Conservation (phyloP, 2,113 vertebrate genomes). For the rat (Rattus norvegicus) region DNA sequence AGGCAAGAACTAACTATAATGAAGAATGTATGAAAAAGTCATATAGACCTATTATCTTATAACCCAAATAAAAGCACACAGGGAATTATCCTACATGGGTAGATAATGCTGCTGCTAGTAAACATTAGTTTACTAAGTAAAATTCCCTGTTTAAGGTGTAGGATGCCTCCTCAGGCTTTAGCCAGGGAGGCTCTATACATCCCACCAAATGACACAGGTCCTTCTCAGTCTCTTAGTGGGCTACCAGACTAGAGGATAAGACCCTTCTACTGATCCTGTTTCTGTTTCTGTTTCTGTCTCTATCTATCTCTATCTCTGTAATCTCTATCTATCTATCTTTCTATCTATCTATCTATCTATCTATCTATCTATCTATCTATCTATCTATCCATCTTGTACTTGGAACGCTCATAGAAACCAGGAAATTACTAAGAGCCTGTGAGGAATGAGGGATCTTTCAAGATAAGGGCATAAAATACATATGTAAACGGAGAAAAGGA, state of each 20-base stretch:
- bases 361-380: too few relatives aligned
- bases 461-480: neutral
- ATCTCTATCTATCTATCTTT: too few relatives aligned
- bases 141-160: neutral
- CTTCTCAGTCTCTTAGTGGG: neutral
- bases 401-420: neutral
- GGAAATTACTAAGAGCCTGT: neutral
- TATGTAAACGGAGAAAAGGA: neutral
- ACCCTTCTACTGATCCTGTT: neutral
- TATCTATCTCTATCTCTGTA: too few relatives aligned
- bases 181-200: neutral
- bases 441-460: neutral
- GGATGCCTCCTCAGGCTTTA: neutral
- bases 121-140: neutral
- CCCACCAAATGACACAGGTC: too few relatives aligned
- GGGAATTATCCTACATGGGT: neutral
- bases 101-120: neutral
- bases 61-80: neutral
- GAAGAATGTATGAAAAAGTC: neutral
- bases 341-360: neutral
- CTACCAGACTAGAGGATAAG: too few relatives aligned
- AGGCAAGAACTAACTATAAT: neutral
- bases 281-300: too few relatives aligned
- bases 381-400: neutral
- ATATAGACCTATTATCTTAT: neutral